A percentile compares a stretch with the other conserved stretches of the same genome.
Evolutionary conservation across 2,888 invertebrate genomes (phyloP).

Genomic region (Lasioglossum morio): DNA sequence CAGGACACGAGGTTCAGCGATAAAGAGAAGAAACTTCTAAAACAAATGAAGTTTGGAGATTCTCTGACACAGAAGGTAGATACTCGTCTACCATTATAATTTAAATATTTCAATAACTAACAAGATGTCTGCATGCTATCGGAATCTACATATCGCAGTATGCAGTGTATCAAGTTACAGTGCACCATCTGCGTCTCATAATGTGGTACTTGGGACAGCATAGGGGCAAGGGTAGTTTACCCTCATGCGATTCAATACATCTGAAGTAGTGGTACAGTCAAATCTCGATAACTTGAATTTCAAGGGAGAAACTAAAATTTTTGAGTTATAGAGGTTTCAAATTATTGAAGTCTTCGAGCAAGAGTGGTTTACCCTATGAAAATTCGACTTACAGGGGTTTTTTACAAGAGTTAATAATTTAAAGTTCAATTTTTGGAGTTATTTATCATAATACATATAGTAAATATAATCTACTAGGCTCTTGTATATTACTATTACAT

Average conservation of each 20-base stretch:
- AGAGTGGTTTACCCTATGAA: no score
- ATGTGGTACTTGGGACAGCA: neutral
- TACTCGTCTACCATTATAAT: neutral
- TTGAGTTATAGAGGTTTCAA: no score
- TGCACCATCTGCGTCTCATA: neutral
- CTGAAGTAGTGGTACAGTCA: neutral
- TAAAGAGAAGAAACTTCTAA: constrained; percentile 99
- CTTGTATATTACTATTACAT: no score
- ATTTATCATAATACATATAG: no score
- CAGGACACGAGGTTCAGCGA: constrained; percentile 99
- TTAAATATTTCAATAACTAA: neutral
- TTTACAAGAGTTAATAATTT: no score
- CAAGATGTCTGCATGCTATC: neutral
- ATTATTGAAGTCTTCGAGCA: no score
- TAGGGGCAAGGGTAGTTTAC: neutral
- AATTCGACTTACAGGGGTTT: no score
- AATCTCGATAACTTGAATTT: no score
- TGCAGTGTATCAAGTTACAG: neutral
- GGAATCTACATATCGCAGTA: neutral
- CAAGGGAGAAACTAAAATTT: no score
- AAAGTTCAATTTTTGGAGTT: no score
- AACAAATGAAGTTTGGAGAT: constrained; percentile 99
- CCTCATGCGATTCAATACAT: neutral
- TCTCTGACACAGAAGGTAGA: constrained; percentile 95
- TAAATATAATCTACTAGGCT: no score